Percentiles rank a stretch among this genome's conserved stretches.
Evolutionary conservation across 2,797 vertebrate genomes (phyloP).

Genomic region (Phrynocephalus guinanensis): DNA sequence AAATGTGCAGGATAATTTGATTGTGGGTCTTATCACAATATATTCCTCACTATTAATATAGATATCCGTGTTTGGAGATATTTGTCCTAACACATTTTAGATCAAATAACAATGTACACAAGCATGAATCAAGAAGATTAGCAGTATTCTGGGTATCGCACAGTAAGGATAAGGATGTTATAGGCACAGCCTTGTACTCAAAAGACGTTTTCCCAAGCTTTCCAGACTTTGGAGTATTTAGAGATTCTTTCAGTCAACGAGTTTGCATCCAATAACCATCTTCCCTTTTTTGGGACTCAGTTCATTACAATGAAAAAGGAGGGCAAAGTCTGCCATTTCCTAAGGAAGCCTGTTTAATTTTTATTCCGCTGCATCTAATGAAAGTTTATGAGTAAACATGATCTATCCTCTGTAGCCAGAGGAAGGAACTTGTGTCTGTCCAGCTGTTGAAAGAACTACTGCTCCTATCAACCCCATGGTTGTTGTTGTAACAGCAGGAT

Average conservation of each 20-base stretch:
- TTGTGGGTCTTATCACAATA: not conserved
- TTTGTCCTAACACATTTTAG: not conserved
- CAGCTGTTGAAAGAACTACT: not conserved
- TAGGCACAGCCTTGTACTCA: too few species aligned
- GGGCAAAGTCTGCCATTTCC: not conserved
- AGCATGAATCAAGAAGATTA: not conserved
- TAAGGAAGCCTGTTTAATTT: not conserved
- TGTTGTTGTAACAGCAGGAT: too few species aligned
- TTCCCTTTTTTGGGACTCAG: not conserved
- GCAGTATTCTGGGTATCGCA: not conserved
- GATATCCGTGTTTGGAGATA: not conserved
- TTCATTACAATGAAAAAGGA: not conserved
- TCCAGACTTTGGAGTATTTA: not conserved
- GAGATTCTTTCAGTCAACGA: not conserved
- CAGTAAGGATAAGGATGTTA: not conserved
- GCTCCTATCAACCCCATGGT: not conserved
- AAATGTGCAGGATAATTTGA: not conserved
- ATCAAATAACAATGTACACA: not conserved
- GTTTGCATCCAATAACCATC: constrained; percentile 7
- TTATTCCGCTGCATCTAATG: not conserved
- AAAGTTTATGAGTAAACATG: too few species aligned
- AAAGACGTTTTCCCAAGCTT: not conserved
- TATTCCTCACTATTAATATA: not conserved
- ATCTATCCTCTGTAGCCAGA: too few species aligned
- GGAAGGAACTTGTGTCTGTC: not conserved